phyloP scores from a whole-genome alignment of 2,888 invertebrate genomes.

The Prenolepis imparis region DNA sequence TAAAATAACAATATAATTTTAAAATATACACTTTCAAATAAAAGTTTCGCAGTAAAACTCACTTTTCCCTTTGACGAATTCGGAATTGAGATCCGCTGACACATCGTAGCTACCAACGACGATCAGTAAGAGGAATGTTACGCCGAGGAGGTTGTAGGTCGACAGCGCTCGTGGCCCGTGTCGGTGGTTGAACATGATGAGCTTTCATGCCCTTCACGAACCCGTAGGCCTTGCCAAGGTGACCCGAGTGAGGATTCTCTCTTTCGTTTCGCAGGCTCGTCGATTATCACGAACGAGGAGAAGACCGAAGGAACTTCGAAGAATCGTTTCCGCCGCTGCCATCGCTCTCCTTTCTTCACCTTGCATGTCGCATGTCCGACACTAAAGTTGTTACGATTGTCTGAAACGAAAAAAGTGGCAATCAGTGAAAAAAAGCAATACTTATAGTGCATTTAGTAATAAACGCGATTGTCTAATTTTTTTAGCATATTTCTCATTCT shows the following conservation, averaged over 20 bases:
- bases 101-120: conserved; percentile 79
- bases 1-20: too few species aligned
- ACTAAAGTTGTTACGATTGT: conserved; percentile 55
- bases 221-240: conserved; percentile 80
- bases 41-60: conserved; percentile 86
- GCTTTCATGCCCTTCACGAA: conserved; percentile 84
- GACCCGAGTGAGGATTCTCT: conserved; percentile 69
- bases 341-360: conserved; percentile 79
- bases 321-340: conserved; percentile 76
- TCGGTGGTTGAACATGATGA: conserved; percentile 85
- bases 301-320: conserved; percentile 66
- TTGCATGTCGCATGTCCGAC: conserved; percentile 76
- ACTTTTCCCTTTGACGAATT: conserved; percentile 93
- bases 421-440: conserved; percentile 5
- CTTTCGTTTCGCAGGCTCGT: conserved; percentile 68
- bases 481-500: background rate
- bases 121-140: conserved; percentile 77
- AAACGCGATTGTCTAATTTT: conserved; percentile 1
- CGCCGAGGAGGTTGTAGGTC: conserved; percentile 77
- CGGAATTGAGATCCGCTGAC: conserved; percentile 87
- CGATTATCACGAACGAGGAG: conserved; percentile 70
- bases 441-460: background rate
- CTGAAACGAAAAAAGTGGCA: conserved; percentile 69
- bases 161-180: conserved; percentile 83
- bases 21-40: background rate